Base-by-base conservation (phyloP, 2,113 vertebrate genomes). In the Natator depressus region DNA sequence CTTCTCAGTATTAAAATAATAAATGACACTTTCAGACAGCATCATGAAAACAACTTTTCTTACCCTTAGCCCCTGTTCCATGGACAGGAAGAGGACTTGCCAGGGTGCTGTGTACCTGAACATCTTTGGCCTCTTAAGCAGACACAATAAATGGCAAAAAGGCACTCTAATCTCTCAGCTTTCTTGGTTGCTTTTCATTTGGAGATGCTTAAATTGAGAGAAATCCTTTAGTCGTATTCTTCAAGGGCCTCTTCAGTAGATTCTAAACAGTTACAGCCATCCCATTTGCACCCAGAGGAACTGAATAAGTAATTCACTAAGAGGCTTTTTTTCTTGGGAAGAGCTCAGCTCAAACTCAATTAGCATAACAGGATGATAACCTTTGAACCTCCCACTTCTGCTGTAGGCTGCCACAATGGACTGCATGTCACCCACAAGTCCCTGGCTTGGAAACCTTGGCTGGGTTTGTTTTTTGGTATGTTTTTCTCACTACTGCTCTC, bases 291-390 rank as follows among this genome's bases (percentile, higher is more conserved):
- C 72, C 82, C 80, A 2, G 85, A 89, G 90, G 86, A 94, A 97
- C 96, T 89, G 91, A 98, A 94, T 94, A 97, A 97, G 97, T 97
- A 98, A 97, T 89, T 95, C 94, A 94, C 2, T 89, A 97, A 98
- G 97, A 97, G 93, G 98, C 96, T 97, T 97, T 97, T 89, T 96
- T 93, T 83, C 96, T 95, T 87, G 82, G 93, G 94, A 98, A 97
- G 95, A 97, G 97, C 95, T 98, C 98, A 98, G 96, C 95, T 98
- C 98, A 98, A 98, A 98, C 98, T 98, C 98, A 97, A 98, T 97
- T 98, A 98, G 93, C 95, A 97, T 93, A 93, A 95, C 94, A 97
- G 95, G 96, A 97, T 96, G 85, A 91, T 90, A 97, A 97, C 94
- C 95, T 98, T 92, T 97, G 96, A 97, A 94, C 94, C 95, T 95